Evolutionary conservation across 2,888 invertebrate genomes (phyloP).

Genomic region (Ormia ochracea): DNA sequence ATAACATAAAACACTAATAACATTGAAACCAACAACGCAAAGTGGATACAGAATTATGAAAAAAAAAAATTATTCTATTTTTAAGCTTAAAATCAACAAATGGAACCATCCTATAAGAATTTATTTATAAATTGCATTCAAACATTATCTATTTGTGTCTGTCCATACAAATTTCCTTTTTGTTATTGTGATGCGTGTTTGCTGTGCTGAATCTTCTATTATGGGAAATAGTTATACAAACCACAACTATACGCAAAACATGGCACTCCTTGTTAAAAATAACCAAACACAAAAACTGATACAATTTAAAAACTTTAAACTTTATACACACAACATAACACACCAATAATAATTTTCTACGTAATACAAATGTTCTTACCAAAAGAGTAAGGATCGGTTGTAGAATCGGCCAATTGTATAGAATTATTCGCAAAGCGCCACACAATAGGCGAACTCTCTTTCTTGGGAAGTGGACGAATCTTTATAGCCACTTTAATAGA

Average conservation of each 20-base stretch:
- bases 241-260: constrained; percentile 15
- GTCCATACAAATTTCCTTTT: neutral
- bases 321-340: neutral
- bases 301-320: neutral
- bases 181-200: neutral
- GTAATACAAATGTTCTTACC: constrained; percentile 72
- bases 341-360: neutral
- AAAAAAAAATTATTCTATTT: constrained; percentile 44
- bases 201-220: no score
- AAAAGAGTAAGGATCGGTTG: constrained; percentile 77
- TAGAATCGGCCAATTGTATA: constrained; percentile 80
- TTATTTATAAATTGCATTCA: constrained; percentile 47
- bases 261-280: constrained; percentile 35
- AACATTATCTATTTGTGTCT: constrained; percentile 9
- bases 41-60: neutral
- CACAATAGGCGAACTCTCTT: constrained; percentile 81
- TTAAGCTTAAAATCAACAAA: neutral
- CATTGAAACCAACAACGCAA: neutral
- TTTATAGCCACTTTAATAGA: constrained; percentile 86
- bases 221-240: constrained; percentile 28
- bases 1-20: neutral
- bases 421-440: constrained; percentile 82
- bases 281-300: constrained; percentile 9
- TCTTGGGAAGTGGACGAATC: constrained; percentile 82
- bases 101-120: constrained; percentile 1